Conservation (phyloP, 2,113 vertebrate genomes). For the Motacilla alba region DNA sequence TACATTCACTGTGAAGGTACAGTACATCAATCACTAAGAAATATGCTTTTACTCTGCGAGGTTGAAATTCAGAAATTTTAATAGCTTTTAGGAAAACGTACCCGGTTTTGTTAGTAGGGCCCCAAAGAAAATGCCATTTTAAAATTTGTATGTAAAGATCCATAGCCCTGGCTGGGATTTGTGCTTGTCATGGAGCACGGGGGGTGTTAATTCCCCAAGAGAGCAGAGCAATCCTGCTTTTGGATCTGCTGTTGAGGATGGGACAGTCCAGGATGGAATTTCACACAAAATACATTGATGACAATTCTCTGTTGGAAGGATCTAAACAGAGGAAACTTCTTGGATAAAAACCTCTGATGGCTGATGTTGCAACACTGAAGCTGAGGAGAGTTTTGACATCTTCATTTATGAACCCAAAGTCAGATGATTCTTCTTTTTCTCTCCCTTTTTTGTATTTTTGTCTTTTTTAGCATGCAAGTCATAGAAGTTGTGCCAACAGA, state of each 20-base stretch:
- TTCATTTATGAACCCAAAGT: not conserved
- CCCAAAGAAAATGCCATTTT: not conserved
- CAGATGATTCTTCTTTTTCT: not conserved
- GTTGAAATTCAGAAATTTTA: not conserved
- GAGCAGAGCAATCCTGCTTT: not conserved
- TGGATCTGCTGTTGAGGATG: not conserved
- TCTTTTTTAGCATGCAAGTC: not conserved
- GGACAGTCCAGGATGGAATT: not conserved
- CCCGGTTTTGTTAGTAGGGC: not conserved
- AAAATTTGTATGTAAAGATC: not conserved
- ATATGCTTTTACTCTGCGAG: not conserved
- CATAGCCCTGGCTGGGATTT: not conserved
- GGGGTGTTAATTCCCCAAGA: not conserved
- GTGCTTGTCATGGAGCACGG: not conserved
- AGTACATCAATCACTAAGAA: conserved; percentile 9
- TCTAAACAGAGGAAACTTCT: not conserved
- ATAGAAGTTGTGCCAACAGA: not conserved
- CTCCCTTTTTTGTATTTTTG: too few relatives aligned
- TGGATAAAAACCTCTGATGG: not conserved
- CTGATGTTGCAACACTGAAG: not conserved
- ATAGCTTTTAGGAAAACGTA: not conserved
- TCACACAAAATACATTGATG: not conserved
- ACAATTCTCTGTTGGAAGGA: not conserved
- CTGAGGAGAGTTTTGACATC: not conserved
- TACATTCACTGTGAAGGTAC: not conserved